phyloP scores from a whole-genome alignment of 2,797 vertebrate species.

The Epinephelus awoara region DNA sequence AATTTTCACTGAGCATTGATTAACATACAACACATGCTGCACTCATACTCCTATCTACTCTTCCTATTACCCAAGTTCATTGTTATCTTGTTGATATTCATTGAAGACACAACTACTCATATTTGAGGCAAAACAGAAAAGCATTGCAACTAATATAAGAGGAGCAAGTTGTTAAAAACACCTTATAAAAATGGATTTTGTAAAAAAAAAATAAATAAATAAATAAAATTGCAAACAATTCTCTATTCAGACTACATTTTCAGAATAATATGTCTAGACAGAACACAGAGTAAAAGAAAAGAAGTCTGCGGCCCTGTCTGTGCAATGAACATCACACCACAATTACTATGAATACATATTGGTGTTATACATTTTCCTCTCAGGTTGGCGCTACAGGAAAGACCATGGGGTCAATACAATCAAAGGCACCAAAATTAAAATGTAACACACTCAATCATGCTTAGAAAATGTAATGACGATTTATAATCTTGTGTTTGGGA shows the following conservation, averaged over 20 bases:
- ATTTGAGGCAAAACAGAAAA: not conserved
- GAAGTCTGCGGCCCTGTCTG: not conserved
- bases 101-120: too few species aligned
- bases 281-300: not conserved
- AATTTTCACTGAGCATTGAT: not conserved
- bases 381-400: not conserved
- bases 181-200: not conserved
- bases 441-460: not conserved
- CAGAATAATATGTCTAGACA: not conserved
- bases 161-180: not conserved
- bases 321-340: not conserved
- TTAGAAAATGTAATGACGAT: not conserved
- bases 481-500: not conserved
- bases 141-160: not conserved
- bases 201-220: too few species aligned
- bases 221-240: not conserved
- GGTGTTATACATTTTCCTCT: not conserved
- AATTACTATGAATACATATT: not conserved
- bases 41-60: not conserved
- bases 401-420: not conserved
- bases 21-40: not conserved
- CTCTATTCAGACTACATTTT: not conserved
- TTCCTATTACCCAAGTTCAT: not conserved
- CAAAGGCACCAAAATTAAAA: not conserved
- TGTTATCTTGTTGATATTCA: not conserved